A percentile compares a stretch with the other conserved stretches of the same genome.
Conservation (phyloP, 1,140 invertebrate genomes). For the Cotesia vestalis region DNA sequence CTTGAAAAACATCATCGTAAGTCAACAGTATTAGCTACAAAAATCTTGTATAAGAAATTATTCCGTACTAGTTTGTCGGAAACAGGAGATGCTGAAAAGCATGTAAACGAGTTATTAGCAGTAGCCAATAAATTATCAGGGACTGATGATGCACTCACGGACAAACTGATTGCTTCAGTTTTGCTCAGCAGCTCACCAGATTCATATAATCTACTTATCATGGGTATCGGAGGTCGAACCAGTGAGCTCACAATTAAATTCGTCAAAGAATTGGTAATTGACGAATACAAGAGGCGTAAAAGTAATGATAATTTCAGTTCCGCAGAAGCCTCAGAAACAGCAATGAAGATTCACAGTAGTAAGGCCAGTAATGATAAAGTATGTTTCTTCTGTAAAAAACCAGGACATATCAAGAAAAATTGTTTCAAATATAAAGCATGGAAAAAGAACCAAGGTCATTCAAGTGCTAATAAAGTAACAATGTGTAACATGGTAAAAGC, state of each 20-base stretch:
- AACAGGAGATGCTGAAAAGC: no score
- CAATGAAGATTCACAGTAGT: slow-evolving; percentile 3
- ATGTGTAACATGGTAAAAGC: not conserved
- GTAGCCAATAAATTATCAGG: no score
- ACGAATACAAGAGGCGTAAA: slow-evolving; percentile 28
- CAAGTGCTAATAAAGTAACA: slow-evolving; percentile 8
- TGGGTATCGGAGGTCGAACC: not conserved
- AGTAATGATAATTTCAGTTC: slow-evolving; percentile 7
- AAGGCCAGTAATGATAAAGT: not conserved
- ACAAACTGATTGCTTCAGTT: no score
- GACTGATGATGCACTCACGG: no score
- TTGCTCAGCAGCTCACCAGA: no score
- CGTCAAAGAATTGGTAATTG: slow-evolving; percentile 19
- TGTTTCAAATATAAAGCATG: slow-evolving; percentile 35
- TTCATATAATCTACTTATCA: no score
- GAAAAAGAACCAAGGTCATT: slow-evolving; percentile 32
- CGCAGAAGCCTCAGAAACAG: slow-evolving; percentile 7
- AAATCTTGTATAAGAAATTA: no score
- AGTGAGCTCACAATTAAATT: slow-evolving; percentile 40
- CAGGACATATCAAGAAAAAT: slow-evolving; percentile 34
- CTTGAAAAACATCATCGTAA: no score
- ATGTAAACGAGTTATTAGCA: no score
- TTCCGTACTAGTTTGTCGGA: no score
- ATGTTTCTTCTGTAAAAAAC: slow-evolving; percentile 35
- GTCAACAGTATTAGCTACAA: no score